These are phyloP conservation scores for Hyposmocoma kahamanoa DNA, from an alignment of 1,140 invertebrate genomes.

Conservation along the genomic window DNA sequence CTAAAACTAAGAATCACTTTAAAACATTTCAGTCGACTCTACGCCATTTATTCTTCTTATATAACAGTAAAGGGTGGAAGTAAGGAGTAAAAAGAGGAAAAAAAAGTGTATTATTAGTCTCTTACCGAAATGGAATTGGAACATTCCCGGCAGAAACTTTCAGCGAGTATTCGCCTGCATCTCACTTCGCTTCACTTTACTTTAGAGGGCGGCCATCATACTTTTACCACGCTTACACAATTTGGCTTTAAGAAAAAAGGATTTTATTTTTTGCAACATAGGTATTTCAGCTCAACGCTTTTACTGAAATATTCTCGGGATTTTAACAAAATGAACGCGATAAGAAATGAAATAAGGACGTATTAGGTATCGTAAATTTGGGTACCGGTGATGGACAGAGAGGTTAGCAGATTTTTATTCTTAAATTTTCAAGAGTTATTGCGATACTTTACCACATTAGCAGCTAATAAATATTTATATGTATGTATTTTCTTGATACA, in stretches of 20 bases:
- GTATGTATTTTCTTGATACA: too few relatives aligned
- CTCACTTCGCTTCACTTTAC: conserved; percentile 52
- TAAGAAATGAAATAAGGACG: too few relatives aligned
- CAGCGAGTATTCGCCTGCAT: conserved; percentile 50
- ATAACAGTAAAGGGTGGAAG: conserved; percentile 70
- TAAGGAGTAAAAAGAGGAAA: conserved; percentile 71
- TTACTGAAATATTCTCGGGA: neutral
- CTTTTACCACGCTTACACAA: conserved; percentile 20
- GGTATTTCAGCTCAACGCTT: neutral
- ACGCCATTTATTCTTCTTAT: conserved; percentile 40
- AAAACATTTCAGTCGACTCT: conserved; percentile 33
- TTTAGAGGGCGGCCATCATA: conserved; percentile 63
- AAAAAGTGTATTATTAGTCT: conserved; percentile 72
- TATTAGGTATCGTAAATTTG: too few relatives aligned
- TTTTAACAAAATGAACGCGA: conserved; percentile 1
- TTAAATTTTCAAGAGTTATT: too few relatives aligned
- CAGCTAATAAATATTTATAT: too few relatives aligned
- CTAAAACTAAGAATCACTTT: too few relatives aligned
- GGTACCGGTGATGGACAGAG: too few relatives aligned
- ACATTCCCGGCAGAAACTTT: conserved; percentile 66
- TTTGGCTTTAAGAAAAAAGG: neutral
- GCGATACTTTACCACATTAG: too few relatives aligned
- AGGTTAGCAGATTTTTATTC: too few relatives aligned
- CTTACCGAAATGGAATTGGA: conserved; percentile 73
- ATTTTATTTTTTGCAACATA: conserved; percentile 1